A percentile compares a stretch with the other conserved stretches of the same genome.
Conservation (phyloP, 2,113 vertebrate genomes). For the Megaceryle maxima region DNA sequence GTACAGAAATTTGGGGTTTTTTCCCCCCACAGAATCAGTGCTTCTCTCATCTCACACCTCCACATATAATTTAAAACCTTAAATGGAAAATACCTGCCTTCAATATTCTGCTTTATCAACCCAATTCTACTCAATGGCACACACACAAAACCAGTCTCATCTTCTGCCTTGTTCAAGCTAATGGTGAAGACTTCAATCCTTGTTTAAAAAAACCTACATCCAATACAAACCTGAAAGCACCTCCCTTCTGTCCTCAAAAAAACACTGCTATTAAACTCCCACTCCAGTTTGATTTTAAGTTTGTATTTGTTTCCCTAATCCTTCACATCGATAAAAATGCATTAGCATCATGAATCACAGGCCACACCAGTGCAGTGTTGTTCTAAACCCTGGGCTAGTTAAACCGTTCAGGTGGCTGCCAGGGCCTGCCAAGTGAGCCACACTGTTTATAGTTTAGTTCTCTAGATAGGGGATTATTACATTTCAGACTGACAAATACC, state of each 20-base stretch:
- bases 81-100: not conserved
- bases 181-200: not conserved
- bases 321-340: not conserved
- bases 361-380: not conserved
- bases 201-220: not conserved
- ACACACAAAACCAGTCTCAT: not conserved
- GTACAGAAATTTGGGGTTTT: not conserved
- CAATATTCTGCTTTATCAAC: not conserved
- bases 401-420: not conserved
- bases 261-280: not conserved
- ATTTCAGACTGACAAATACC: slow-evolving; percentile 22
- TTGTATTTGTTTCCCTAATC: not conserved
- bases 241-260: not conserved
- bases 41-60: not conserved
- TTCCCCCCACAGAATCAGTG: not conserved
- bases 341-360: not conserved
- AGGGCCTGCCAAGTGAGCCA: slow-evolving; percentile 5
- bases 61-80: not conserved
- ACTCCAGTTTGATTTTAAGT: not conserved
- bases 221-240: not conserved
- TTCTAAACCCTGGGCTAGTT: not conserved
- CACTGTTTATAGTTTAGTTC: not conserved
- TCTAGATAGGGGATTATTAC: slow-evolving; percentile 7
- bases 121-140: not conserved
- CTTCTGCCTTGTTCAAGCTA: not conserved